These are phyloP conservation scores for Trissolcus brochymenae DNA, from an alignment of 2,888 invertebrate genomes.

Conservation along the genomic window DNA sequence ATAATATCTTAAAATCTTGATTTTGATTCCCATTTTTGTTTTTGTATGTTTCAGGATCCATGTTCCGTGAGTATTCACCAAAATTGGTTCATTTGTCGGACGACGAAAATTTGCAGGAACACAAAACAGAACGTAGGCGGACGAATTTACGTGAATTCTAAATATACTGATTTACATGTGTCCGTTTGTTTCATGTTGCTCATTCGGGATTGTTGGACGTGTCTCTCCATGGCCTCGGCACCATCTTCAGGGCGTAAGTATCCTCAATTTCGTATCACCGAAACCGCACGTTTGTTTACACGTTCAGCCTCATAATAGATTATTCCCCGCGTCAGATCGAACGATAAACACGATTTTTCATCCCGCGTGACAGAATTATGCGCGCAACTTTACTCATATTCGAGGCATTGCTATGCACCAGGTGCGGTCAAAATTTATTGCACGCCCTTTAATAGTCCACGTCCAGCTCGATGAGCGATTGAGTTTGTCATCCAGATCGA, in stretches of 20 bases:
- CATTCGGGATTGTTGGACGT: constrained; percentile 44
- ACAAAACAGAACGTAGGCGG: constrained; percentile 50
- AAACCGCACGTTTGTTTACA: constrained; percentile 53
- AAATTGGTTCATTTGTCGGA: constrained; percentile 9
- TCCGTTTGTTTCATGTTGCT: constrained; percentile 59
- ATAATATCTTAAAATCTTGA: no score
- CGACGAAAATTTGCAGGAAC: constrained; percentile 26
- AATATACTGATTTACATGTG: constrained; percentile 58
- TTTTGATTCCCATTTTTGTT: background rate
- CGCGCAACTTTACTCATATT: constrained; percentile 57
- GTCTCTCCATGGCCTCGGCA: constrained; percentile 36
- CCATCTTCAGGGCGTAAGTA: constrained; percentile 66
- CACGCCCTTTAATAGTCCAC: constrained; percentile 41
- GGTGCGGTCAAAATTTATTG: constrained; percentile 57
- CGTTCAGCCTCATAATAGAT: constrained; percentile 53
- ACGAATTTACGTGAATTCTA: constrained; percentile 60
- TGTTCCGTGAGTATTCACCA: constrained; percentile 72
- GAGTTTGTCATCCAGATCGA: constrained; percentile 27
- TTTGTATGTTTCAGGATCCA: constrained; percentile 73
- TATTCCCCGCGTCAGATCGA: constrained; percentile 52
- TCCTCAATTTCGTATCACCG: constrained; percentile 42
- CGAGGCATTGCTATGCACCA: constrained; percentile 50
- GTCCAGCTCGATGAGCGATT: constrained; percentile 39
- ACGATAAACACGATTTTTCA: constrained; percentile 58
- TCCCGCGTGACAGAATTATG: constrained; percentile 48